phyloP scores from a whole-genome alignment of 1,140 invertebrate genomes.

The Pissodes strobi region DNA sequence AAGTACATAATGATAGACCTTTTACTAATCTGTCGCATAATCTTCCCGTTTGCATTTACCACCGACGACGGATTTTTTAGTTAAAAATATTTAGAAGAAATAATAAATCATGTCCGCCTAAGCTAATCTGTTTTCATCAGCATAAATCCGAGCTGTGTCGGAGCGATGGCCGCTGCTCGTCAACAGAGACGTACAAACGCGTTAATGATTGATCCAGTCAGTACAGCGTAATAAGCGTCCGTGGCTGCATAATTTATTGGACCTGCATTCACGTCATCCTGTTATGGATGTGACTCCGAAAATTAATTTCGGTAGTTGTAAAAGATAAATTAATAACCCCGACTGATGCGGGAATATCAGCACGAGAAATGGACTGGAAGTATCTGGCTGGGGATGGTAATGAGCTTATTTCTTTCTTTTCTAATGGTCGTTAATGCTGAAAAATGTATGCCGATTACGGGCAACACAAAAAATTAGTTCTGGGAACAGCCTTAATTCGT shows the following conservation, averaged over 20 bases:
- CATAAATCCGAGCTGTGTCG: conserved; percentile 17
- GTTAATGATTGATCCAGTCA: conserved; percentile 36
- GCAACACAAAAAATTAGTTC: not conserved
- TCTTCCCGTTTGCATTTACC: too few relatives aligned
- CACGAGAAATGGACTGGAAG: conserved; percentile 42
- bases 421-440: conserved; percentile 29
- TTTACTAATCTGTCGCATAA: too few relatives aligned
- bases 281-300: conserved; percentile 45
- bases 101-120: conserved; percentile 25
- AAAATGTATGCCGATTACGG: conserved; percentile 17
- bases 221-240: conserved; percentile 36
- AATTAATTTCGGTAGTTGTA: conserved; percentile 47
- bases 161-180: conserved; percentile 22
- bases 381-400: conserved; percentile 30
- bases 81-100: conserved; percentile 8
- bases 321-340: conserved; percentile 46
- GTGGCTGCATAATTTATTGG: conserved; percentile 46
- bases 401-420: conserved; percentile 28
- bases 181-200: conserved; percentile 35
- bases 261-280: conserved; percentile 44
- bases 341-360: conserved; percentile 28
- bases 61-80: too few relatives aligned
- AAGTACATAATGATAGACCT: too few relatives aligned
- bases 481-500: not conserved
- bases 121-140: conserved; percentile 31